These are phyloP conservation scores for Sarcophilus harrisii DNA, from an alignment of 2,797 vertebrate species.

Conservation along the genomic window DNA sequence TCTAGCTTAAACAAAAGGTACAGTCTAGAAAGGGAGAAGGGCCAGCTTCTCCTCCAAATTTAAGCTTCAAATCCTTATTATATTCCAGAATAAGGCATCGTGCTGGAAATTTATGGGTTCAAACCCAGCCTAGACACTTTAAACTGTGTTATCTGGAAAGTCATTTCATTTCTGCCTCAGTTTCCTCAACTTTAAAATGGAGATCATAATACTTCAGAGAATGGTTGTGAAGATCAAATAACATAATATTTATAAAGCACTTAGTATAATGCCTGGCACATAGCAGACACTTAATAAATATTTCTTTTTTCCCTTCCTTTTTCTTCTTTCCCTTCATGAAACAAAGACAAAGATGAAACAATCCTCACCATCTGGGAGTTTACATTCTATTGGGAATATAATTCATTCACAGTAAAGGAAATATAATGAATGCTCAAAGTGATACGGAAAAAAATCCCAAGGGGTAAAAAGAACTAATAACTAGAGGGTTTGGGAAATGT, in stretches of 20 bases:
- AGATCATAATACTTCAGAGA: background rate
- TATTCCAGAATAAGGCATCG: background rate
- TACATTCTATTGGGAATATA: background rate
- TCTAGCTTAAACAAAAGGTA: background rate
- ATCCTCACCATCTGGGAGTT: background rate
- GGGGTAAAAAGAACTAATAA: background rate
- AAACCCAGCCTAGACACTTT: background rate
- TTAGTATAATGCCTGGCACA: background rate
- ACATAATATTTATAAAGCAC: background rate
- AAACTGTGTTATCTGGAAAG: background rate
- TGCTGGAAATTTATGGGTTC: background rate
- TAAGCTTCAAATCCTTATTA: background rate
- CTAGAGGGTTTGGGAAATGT: background rate
- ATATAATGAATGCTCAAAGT: background rate
- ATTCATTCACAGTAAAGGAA: conserved; percentile 1
- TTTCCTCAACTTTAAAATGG: background rate
- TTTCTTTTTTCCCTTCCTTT: background rate
- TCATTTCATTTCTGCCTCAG: background rate
- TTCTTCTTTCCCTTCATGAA: background rate
- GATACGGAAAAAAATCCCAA: background rate
- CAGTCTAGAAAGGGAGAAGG: background rate
- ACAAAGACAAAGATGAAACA: background rate
- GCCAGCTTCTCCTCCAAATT: background rate
- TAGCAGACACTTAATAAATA: background rate
- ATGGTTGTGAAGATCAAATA: background rate